Evolutionary conservation across 2,797 vertebrate species (phyloP).

Genomic region (Craterocephalus amniculus): DNA sequence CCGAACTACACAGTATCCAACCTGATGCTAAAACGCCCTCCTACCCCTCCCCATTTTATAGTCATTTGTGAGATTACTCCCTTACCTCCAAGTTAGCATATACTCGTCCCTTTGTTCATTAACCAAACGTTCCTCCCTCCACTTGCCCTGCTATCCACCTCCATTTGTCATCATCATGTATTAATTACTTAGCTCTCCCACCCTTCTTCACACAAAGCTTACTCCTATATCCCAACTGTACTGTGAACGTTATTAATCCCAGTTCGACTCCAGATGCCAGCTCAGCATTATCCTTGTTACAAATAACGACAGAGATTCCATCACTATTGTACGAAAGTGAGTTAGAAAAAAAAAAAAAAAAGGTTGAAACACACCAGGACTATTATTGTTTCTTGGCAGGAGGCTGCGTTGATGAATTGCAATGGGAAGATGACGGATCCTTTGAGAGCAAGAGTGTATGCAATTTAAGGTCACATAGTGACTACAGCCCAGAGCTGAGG

Average conservation of each 20-base stretch:
- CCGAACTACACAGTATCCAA: conserved; percentile 17
- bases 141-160: conserved; percentile 60
- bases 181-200: conserved; percentile 76
- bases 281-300: conserved; percentile 68
- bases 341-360: conserved; percentile 34
- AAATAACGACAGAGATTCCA: conserved; percentile 62
- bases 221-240: conserved; percentile 38
- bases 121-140: conserved; percentile 62
- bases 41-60: conserved; percentile 20
- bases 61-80: conserved; percentile 45
- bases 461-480: conserved; percentile 62
- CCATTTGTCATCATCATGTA: conserved; percentile 80
- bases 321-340: conserved; percentile 42
- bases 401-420: conserved; percentile 56
- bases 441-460: conserved; percentile 32
- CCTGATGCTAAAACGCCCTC: conserved; percentile 38
- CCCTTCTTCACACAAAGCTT: conserved; percentile 43
- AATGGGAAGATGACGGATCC: conserved; percentile 59
- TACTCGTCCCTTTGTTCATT: conserved; percentile 73
- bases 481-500: conserved; percentile 13
- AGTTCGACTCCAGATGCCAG: conserved; percentile 54
- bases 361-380: conserved; percentile 48
- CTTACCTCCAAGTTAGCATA: conserved; percentile 59
- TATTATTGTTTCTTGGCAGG: conserved; percentile 61
- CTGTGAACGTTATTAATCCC: conserved; percentile 71